Percentiles rank a stretch among this genome's conserved stretches.
Conservation (phyloP, 2,113 vertebrate species). For the Menidia beryllina region DNA sequence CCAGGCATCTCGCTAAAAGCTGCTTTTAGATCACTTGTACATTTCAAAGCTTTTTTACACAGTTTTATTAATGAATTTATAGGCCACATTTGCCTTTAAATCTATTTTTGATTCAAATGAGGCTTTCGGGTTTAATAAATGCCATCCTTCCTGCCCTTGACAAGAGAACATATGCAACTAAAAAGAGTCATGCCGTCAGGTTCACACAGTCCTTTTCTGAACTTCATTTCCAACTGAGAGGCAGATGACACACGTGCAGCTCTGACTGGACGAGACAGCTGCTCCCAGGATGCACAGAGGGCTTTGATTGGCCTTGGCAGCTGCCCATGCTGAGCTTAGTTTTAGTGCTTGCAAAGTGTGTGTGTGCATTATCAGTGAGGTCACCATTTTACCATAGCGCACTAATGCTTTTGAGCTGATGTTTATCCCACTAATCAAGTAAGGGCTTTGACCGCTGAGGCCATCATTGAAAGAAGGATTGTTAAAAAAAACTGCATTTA, state of each 20-base stretch:
- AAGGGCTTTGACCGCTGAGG: conserved; percentile 59
- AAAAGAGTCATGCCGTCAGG: conserved; percentile 27
- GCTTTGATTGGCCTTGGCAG: conserved; percentile 82
- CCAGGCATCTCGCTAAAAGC: conserved; percentile 6
- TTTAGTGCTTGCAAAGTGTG: conserved; percentile 76
- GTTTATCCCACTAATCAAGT: conserved; percentile 77
- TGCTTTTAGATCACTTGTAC: conserved; percentile 10
- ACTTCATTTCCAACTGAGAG: conserved; percentile 68
- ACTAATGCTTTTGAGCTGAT: conserved; percentile 77
- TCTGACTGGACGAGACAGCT: conserved; percentile 78
- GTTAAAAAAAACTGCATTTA: conserved; percentile 42
- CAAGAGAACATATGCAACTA: conserved; percentile 30
- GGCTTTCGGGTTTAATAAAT: conserved; percentile 40
- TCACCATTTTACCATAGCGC: conserved; percentile 66
- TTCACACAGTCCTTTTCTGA: conserved; percentile 60
- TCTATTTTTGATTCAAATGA: conserved; percentile 16
- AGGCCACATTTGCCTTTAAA: conserved; percentile 7
- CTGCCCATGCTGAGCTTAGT: conserved; percentile 72
- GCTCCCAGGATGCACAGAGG: conserved; percentile 73
- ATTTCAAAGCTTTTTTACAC: conserved; percentile 12
- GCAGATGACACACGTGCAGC: conserved; percentile 78
- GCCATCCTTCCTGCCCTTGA: conserved; percentile 27
- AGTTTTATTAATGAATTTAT: conserved; percentile 11
- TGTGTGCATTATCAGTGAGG: conserved; percentile 75
- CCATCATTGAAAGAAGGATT: conserved; percentile 48